A percentile compares a stretch with the other conserved stretches of the same genome.
Evolutionary conservation across 2,888 invertebrate species (phyloP).

Genomic region (Pterostichus niger): DNA sequence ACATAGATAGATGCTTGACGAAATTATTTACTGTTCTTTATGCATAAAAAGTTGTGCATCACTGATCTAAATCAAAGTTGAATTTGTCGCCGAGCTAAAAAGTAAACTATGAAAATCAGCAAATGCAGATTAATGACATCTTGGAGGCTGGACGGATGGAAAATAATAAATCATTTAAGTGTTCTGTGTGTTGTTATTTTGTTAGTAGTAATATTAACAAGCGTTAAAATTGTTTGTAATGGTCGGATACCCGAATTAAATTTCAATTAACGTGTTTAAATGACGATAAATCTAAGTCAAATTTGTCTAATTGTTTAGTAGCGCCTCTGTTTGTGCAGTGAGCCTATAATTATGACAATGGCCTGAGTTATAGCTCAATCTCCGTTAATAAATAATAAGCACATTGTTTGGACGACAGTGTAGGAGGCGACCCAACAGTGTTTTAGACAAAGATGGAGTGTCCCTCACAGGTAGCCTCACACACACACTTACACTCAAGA

Average conservation of each 20-base stretch:
- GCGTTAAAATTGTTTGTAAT: too few species aligned
- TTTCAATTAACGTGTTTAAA: constrained; percentile 46
- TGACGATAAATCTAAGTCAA: constrained; percentile 47
- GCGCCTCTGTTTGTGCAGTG: constrained; percentile 41
- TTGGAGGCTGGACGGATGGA: too few species aligned
- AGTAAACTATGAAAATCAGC: too few species aligned
- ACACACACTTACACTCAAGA: neutral
- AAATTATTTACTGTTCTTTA: too few species aligned
- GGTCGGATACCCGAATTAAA: constrained; percentile 22
- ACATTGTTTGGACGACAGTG: constrained; percentile 45
- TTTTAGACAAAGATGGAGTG: constrained; percentile 3
- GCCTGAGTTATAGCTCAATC: constrained; percentile 46
- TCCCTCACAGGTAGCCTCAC: constrained; percentile 40
- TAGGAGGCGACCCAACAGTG: constrained; percentile 13
- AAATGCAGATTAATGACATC: too few species aligned
- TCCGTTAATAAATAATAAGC: constrained; percentile 42
- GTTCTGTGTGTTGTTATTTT: neutral
- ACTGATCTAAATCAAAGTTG: too few species aligned
- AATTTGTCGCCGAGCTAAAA: too few species aligned
- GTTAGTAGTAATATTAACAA: too few species aligned
- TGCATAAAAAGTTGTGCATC: too few species aligned
- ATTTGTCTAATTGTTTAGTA: constrained; percentile 43
- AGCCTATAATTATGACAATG: constrained; percentile 54
- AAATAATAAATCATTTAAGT: neutral
- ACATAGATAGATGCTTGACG: too few species aligned